Evolutionary conservation across 2,888 invertebrate species (phyloP).

Genomic region (Cephus pulcher): DNA sequence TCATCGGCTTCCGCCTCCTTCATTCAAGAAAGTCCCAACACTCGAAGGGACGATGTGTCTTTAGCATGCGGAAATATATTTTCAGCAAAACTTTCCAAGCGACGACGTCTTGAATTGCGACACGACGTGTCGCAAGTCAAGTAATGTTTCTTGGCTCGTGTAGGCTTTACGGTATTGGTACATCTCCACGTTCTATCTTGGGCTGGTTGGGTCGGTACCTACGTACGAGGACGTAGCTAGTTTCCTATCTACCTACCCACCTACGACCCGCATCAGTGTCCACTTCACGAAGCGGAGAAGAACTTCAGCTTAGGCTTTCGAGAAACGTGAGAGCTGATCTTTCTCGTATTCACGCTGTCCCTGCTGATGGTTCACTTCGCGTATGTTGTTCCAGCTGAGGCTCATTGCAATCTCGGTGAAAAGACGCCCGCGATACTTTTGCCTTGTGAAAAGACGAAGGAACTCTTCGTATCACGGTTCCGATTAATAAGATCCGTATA

Average conservation of each 20-base stretch:
- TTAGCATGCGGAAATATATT: neutral
- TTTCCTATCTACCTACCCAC: constrained; percentile 10
- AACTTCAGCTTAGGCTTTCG: neutral
- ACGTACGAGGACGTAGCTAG: neutral
- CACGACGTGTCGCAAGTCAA: constrained; percentile 2
- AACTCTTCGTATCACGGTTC: neutral
- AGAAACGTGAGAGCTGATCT: neutral
- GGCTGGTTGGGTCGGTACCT: neutral
- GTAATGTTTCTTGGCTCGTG: neutral
- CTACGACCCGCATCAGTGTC: constrained; percentile 21
- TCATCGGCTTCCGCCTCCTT: constrained; percentile 30
- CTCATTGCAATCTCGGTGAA: neutral
- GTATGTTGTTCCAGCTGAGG: neutral
- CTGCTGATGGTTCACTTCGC: neutral
- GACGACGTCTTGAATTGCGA: neutral
- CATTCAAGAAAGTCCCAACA: neutral
- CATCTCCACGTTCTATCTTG: neutral
- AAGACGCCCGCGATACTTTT: neutral
- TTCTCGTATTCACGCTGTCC: neutral
- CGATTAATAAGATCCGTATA: neutral
- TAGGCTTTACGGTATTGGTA: neutral
- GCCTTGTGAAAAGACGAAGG: neutral
- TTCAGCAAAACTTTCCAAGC: neutral
- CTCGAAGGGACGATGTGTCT: neutral
- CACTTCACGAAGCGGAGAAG: neutral